Percentiles rank a stretch among this genome's conserved stretches.
These are phyloP conservation scores for Scaptomyza flava DNA, from an alignment of 2,888 invertebrate species.

Conservation along the genomic window DNA sequence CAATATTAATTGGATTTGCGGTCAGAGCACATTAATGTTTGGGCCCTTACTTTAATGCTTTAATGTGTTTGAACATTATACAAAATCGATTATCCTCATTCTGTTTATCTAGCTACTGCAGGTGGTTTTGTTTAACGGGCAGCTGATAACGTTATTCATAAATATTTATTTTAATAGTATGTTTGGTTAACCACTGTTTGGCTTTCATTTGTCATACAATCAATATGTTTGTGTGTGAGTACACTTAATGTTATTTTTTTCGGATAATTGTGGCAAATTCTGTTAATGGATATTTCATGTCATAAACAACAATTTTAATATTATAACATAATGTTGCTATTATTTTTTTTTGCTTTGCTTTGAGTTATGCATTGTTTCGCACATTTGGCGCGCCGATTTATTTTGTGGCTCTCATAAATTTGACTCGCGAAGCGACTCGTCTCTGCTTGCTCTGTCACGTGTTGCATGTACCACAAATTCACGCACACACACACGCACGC, in stretches of 20 bases:
- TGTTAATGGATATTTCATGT: constrained; percentile 55
- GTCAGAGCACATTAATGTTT: constrained; percentile 20
- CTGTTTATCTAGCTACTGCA: constrained; percentile 1
- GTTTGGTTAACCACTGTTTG: constrained; percentile 18
- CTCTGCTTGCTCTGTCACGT: constrained; percentile 54
- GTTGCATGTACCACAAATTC: constrained; percentile 59
- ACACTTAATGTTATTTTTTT: background rate
- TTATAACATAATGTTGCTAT: constrained; percentile 33
- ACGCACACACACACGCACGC: constrained; percentile 2
- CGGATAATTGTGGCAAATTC: constrained; percentile 55
- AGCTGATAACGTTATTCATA: constrained; percentile 2
- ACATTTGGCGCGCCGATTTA: constrained; percentile 75
- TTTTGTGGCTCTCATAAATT: constrained; percentile 72
- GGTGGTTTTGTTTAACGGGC: constrained; percentile 1
- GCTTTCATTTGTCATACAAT: constrained; percentile 20
- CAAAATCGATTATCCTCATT: constrained; percentile 3
- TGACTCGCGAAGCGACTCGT: constrained; percentile 25
- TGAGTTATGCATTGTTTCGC: constrained; percentile 76
- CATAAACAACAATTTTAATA: constrained; percentile 56
- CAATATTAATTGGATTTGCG: constrained; percentile 56
- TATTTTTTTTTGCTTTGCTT: constrained; percentile 37
- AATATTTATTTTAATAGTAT: constrained; percentile 13
- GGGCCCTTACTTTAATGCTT: constrained; percentile 5
- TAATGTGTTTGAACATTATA: constrained; percentile 9
- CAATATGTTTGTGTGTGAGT: background rate